These are phyloP conservation scores for Zosterops japonicus DNA, from an alignment of 2,113 vertebrate genomes.

Conservation along the genomic window DNA sequence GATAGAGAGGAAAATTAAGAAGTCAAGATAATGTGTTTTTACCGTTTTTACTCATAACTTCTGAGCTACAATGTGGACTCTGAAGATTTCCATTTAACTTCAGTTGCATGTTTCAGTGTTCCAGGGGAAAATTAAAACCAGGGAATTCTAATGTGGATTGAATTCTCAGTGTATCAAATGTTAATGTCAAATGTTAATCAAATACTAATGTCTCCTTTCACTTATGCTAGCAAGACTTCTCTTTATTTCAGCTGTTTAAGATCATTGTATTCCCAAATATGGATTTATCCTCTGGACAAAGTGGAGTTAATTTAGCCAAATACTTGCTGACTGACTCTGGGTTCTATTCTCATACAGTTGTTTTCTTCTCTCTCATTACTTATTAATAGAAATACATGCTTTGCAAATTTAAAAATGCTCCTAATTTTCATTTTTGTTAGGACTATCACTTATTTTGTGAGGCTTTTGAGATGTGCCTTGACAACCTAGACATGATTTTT, in stretches of 20 bases:
- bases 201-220: neutral
- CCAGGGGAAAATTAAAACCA: neutral
- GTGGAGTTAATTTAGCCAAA: neutral
- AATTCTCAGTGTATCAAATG: neutral
- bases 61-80: neutral
- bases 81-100: neutral
- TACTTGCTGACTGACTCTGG: neutral
- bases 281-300: neutral
- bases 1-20: neutral
- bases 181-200: too few relatives aligned
- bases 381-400: neutral
- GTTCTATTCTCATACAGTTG: accelerated
- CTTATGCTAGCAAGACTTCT: neutral
- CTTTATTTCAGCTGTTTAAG: neutral
- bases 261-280: neutral
- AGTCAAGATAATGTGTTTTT: neutral
- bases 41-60: neutral
- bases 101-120: neutral
- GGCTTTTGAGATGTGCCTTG: neutral
- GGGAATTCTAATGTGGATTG: neutral
- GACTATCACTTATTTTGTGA: neutral
- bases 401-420: neutral
- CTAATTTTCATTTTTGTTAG: neutral
- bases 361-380: neutral
- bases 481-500: neutral